Conservation (phyloP, 53 echinoderm and acorn worm species). For the Crossaster papposus region DNA sequence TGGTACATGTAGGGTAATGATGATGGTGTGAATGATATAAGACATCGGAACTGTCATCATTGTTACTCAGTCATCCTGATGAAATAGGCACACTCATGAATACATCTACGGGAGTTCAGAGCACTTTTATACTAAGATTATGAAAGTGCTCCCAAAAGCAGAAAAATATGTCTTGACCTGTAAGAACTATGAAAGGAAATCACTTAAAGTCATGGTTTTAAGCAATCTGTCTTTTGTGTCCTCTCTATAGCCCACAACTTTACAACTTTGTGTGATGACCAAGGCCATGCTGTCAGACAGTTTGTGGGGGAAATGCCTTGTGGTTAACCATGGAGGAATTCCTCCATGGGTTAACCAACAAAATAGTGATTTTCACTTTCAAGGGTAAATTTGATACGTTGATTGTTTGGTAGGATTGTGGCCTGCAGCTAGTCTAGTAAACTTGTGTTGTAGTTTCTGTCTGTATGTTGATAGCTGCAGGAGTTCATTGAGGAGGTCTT, state of each 20-base stretch:
- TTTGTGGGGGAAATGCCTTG: neutral
- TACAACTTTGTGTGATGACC: neutral
- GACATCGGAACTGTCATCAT: constrained; percentile 20
- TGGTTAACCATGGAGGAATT: too few species aligned
- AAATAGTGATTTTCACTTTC: constrained; percentile 37
- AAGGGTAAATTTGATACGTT: constrained; percentile 3
- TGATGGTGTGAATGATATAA: constrained; percentile 7
- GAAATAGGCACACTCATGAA: neutral
- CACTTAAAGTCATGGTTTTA: neutral
- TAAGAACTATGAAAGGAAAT: neutral
- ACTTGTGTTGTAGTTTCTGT: neutral
- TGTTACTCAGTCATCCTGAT: constrained; percentile 14
- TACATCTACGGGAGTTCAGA: neutral
- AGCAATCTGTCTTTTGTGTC: too few species aligned
- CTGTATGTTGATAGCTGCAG: neutral
- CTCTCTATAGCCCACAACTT: too few species aligned
- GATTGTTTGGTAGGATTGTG: neutral
- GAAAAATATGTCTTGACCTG: neutral
- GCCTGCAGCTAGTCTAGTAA: neutral
- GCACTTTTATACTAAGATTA: neutral
- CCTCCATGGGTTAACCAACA: too few species aligned
- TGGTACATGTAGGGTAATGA: constrained; percentile 15
- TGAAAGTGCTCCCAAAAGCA: neutral
- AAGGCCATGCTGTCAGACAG: neutral
- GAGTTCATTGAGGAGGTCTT: constrained; percentile 34